Evolutionary conservation across 2,113 vertebrate genomes (phyloP).

Genomic region (Ginglymostoma cirratum): DNA sequence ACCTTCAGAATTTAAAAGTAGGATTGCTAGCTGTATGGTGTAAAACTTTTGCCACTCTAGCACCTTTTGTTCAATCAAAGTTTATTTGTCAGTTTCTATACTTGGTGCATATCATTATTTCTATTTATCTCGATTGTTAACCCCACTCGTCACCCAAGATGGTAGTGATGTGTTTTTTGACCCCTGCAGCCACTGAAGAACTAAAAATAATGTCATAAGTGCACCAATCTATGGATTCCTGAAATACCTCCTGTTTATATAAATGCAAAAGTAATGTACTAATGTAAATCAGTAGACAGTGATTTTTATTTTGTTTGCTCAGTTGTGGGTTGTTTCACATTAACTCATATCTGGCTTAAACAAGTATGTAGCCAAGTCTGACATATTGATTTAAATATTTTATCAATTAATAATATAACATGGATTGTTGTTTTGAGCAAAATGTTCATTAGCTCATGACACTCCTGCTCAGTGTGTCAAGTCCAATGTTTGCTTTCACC

Average conservation of each 20-base stretch:
- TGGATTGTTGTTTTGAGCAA: neutral
- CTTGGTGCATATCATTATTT: neutral
- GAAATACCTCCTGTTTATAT: neutral
- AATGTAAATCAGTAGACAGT: neutral
- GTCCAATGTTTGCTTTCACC: neutral
- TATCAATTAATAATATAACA: neutral
- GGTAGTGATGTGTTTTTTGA: neutral
- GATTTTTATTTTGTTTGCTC: neutral
- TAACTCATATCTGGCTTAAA: neutral
- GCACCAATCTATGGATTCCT: neutral
- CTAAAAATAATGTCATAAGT: neutral
- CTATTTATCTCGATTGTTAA: neutral
- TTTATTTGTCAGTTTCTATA: neutral
- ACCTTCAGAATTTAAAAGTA: neutral
- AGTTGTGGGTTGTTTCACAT: neutral
- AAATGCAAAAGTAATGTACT: neutral
- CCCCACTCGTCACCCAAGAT: neutral
- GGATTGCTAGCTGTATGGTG: neutral
- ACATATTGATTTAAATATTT: neutral
- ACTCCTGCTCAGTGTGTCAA: neutral
- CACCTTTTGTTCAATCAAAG: neutral
- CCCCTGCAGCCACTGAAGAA: neutral
- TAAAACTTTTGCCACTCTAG: neutral
- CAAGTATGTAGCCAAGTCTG: slow-evolving; percentile 1
- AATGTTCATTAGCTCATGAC: neutral